Evolutionary conservation across 2,888 invertebrate genomes (phyloP).

Genomic region (Piscicola geometra): DNA sequence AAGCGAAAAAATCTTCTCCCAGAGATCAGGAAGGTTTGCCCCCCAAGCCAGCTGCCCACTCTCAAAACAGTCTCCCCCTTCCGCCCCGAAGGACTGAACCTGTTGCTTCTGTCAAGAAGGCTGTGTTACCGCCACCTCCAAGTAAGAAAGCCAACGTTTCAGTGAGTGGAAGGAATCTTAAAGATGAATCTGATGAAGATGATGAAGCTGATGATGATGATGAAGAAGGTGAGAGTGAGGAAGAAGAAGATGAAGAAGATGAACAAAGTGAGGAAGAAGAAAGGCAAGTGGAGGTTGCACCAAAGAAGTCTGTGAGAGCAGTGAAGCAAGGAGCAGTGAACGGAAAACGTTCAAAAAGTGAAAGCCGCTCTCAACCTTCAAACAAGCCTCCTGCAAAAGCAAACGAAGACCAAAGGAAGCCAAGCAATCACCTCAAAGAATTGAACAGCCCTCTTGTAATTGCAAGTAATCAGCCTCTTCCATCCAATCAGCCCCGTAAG

Average conservation of each 20-base stretch:
- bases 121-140: not conserved
- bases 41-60: not conserved
- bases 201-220: slow-evolving; percentile 23
- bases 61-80: not conserved
- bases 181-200: not conserved
- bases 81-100: slow-evolving; percentile 12
- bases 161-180: not conserved
- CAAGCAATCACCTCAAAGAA: not conserved
- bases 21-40: slow-evolving; percentile 8
- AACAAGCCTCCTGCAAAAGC: not conserved
- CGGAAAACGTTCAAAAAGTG: not conserved
- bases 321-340: slow-evolving; percentile 2
- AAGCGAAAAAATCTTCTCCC: not conserved
- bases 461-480: not conserved
- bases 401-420: no score
- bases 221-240: slow-evolving; percentile 20
- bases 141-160: not conserved
- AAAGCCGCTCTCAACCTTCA: not conserved
- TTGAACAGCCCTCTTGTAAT: not conserved
- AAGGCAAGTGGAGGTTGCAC: not conserved
- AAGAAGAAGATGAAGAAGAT: slow-evolving; percentile 23
- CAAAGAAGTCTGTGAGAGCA: not conserved
- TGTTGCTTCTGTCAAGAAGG: not conserved
- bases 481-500: not conserved
- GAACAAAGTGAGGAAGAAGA: slow-evolving; percentile 8